Base-by-base conservation (phyloP, 2,113 vertebrate species). In the Nipponia nippon region DNA sequence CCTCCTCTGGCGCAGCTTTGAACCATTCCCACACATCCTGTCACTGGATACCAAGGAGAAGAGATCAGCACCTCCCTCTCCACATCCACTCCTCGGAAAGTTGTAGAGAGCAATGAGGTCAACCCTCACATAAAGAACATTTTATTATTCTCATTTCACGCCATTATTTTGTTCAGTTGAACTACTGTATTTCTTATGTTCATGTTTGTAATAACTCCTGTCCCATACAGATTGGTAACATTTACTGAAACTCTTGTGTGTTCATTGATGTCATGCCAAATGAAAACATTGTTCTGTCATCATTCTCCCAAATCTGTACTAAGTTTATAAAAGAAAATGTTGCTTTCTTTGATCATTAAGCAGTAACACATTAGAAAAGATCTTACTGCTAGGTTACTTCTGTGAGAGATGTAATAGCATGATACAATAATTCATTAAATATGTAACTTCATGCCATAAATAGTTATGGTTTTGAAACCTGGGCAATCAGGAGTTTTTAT, bases 261-360 rank as follows among this genome's bases (percentile, higher is more conserved):
- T 62, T 91, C 78, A 87, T 16, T 94, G 87, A 95, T 80, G 91
- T 69, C n/a, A 89, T 88, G 81, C 87, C 87, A 96, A 95, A 87
- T 76, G 66, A 95, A 95, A 95, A 87, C 83, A 93, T 40, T 89
- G 73, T 66, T 95, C 86, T 94, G 73, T 97, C 91, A 94, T 91
- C 91, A 58, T 93, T 72, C 49, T 77, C 49, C n/a, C 25, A 77
- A 87, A 87, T 61, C 83, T 93, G 81, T 58, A 76, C 27, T 79
- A 91, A 77, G 62, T 91, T 95, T 85, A 63, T 47, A 77, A 80
- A 87, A 89, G 14, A 87, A 89, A 89, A 87, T 1, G 7, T 53
- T 75, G 58, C 36, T 73, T 89, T 95, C 89, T 95, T 95, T 94
- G 81, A 96, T 95, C 81, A 94, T 79, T 87, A 75, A 76, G 27